Base-by-base conservation (phyloP, 37 sponge, comb jelly and placozoan genomes). In the Crambe crambe region DNA sequence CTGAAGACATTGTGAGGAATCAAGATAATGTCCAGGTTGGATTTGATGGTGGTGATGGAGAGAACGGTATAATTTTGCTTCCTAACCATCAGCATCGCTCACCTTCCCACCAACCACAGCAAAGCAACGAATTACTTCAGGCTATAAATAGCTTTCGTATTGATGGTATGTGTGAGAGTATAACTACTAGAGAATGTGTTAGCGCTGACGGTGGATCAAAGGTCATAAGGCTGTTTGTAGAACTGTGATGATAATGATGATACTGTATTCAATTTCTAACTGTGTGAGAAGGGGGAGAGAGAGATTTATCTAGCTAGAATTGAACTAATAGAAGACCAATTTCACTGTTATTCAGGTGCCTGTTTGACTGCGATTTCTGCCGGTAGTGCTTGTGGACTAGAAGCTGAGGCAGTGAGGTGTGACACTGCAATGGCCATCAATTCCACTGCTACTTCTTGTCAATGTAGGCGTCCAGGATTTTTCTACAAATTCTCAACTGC, bases 1-100 rank as follows among this genome's bases (percentile, higher is more conserved):
- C 35, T 2, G 31, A 15, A 6, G 12, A 65, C 2, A 20, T 8
- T 65, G 2, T 65, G 31, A 34, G 30, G 25, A 30, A 31, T 30
- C 27, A 30, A 18, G 25, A 30, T 26, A 9, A 2, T 3, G 17
- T 18, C 3, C 2, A 30, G 31, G 10, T 65, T 12, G 35, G 66
- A 30, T 65, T 65, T 65, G 66, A 65, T 30, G 66, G 32, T 30
- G 66, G 66, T 26, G 66, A 65, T 65, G 17, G 31, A 26, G 25
- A 26, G 35, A 65, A 34, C 30, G 35, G 66, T 34, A 18, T 32
- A 30, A 30, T 34, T 32, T 18, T 30, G 12, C 17, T 65, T 18
- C 27, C 15, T 2, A 65, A 30, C 3, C 10, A 31, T 65, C 6
- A 47, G 12, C 35, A n/a, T n/a, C n/a, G n/a, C n/a, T n/a, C n/a